Evolutionary conservation across 2,888 invertebrate genomes (phyloP).

Genomic region (Drosophila sordidapex): DNA sequence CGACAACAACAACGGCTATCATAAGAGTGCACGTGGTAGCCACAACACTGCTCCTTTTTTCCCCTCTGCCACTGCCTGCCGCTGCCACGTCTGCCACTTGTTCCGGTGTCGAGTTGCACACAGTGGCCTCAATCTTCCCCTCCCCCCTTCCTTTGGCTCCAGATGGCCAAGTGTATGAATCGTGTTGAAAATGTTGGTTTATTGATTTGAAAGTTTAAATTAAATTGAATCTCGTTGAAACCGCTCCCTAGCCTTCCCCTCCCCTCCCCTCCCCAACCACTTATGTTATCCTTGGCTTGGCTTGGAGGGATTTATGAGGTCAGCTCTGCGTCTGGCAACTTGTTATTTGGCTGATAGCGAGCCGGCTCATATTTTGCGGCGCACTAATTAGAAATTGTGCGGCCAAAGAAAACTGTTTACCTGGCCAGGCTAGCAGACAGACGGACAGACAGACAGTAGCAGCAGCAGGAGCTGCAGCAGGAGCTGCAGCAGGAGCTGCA

Average conservation of each 20-base stretch:
- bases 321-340: constrained; percentile 30
- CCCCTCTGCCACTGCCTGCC: background rate
- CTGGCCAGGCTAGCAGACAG: constrained; percentile 26
- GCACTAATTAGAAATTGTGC: constrained; percentile 69
- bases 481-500: background rate
- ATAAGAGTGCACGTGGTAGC: constrained; percentile 42
- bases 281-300: constrained; percentile 29
- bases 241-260: background rate
- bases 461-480: background rate
- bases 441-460: background rate
- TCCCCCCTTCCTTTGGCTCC: background rate
- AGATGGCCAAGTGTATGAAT: constrained; percentile 56
- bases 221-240: constrained; percentile 68
- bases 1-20: constrained; percentile 11
- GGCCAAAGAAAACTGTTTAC: constrained; percentile 57
- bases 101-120: constrained; percentile 79
- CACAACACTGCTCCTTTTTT: constrained; percentile 5
- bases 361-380: constrained; percentile 67
- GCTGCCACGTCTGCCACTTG: constrained; percentile 66
- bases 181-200: constrained; percentile 79
- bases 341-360: constrained; percentile 39
- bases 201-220: constrained; percentile 80
- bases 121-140: constrained; percentile 45
- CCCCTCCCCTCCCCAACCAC: background rate
- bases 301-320: constrained; percentile 57